Evolutionary conservation across 2,888 invertebrate genomes (phyloP).

Genomic region (Diloba caeruleocephala): DNA sequence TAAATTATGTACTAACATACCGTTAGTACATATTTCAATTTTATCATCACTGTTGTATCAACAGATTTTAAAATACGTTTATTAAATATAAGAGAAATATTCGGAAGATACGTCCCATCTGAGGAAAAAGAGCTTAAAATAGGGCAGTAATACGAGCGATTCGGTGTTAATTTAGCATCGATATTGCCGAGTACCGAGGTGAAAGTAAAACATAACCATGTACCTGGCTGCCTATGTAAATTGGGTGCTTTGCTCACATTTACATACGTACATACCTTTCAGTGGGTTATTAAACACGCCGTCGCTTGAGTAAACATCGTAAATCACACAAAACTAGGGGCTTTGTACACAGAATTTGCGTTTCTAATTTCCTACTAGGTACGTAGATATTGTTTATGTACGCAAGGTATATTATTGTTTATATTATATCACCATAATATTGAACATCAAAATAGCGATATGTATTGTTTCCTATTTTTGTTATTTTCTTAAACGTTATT

Average conservation of each 20-base stretch:
- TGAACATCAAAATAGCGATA: background rate
- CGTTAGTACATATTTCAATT: no score
- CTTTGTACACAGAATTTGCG: slow-evolving; percentile 77
- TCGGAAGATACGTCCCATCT: slow-evolving; percentile 13
- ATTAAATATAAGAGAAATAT: slow-evolving; percentile 20
- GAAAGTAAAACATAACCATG: slow-evolving; percentile 53
- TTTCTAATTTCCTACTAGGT: slow-evolving; percentile 74
- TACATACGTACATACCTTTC: slow-evolving; percentile 71
- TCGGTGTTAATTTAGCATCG: slow-evolving; percentile 40
- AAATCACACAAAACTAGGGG: slow-evolving; percentile 81
- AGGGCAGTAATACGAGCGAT: slow-evolving; percentile 13
- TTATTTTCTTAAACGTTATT: background rate
- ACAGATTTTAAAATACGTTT: slow-evolving; percentile 16
- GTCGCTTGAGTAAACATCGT: slow-evolving; percentile 78
- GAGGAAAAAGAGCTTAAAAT: slow-evolving; percentile 12
- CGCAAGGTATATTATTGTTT: slow-evolving; percentile 47
- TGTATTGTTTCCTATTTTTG: background rate
- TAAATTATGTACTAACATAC: no score
- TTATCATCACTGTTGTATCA: background rate
- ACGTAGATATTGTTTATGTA: slow-evolving; percentile 53
- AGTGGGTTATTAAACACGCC: slow-evolving; percentile 79
- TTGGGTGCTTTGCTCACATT: slow-evolving; percentile 66
- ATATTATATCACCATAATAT: slow-evolving; percentile 16
- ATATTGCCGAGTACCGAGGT: slow-evolving; percentile 33
- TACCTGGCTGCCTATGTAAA: slow-evolving; percentile 58